Percentiles rank a stretch among this genome's conserved stretches.
These are phyloP conservation scores for Orchesella flavescens DNA, from an alignment of 2,888 invertebrate species.

Conservation along the genomic window DNA sequence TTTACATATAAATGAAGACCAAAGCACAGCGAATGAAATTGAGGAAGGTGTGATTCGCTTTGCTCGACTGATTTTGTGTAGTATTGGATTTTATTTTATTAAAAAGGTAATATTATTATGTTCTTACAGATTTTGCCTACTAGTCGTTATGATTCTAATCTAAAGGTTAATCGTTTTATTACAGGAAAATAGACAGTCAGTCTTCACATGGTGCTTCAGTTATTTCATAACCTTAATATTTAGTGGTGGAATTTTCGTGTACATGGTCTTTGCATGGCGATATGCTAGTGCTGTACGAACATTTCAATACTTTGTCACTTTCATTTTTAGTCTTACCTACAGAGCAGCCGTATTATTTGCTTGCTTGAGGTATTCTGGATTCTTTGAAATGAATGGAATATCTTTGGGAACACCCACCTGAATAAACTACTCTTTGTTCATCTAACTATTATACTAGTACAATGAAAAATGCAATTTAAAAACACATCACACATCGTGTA, in stretches of 20 bases:
- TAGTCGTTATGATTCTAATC: too few relatives aligned
- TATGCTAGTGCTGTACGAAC: constrained; percentile 22
- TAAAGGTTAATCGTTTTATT: not conserved
- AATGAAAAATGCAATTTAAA: not conserved
- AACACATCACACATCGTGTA: not conserved
- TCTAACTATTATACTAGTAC: not conserved
- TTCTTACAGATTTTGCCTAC: not conserved
- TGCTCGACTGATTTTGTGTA: not conserved
- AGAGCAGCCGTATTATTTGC: constrained; percentile 24
- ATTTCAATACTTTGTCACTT: constrained; percentile 26
- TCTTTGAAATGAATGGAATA: not conserved
- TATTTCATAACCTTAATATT: constrained; percentile 23
- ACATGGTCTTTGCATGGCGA: constrained; percentile 48
- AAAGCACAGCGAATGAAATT: not conserved
- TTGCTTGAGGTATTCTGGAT: constrained; percentile 43
- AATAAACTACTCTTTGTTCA: too few relatives aligned
- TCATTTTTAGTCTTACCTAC: constrained; percentile 39
- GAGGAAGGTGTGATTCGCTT: not conserved
- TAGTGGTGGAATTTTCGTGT: constrained; percentile 37
- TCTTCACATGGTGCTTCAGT: constrained; percentile 39
- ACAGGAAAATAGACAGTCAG: constrained; percentile 18
- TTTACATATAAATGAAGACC: not conserved
- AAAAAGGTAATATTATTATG: not conserved
- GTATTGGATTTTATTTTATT: not conserved
- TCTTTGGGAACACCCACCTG: too few relatives aligned